Evolutionary conservation across 2,113 vertebrate species (phyloP).

Genomic region (Pseudorhombus dupliciocellatus): DNA sequence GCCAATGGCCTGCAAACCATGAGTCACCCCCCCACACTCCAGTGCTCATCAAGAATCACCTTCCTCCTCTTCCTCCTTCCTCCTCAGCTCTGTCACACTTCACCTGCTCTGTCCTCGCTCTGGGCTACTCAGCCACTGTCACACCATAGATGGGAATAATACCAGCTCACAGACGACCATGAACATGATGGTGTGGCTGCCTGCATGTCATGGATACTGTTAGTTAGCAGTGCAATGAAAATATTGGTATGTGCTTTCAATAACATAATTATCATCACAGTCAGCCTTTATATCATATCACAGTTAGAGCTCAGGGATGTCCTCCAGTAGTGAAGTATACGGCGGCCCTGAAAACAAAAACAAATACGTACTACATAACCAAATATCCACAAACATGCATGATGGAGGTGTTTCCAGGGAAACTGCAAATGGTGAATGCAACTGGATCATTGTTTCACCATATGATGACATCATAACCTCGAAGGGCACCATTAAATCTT

Average conservation of each 20-base stretch:
- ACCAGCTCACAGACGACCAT: neutral
- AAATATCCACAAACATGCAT: too few relatives aligned
- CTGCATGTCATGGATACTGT: neutral
- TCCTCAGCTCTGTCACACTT: constrained; percentile 5
- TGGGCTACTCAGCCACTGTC: neutral
- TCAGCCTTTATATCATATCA: neutral
- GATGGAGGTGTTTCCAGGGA: too few relatives aligned
- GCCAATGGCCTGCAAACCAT: constrained; percentile 15
- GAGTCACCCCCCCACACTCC: neutral
- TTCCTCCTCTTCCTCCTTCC: constrained; percentile 13
- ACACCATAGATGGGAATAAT: neutral
- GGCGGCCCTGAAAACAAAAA: too few relatives aligned
- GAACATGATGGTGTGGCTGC: neutral
- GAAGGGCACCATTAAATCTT: too few relatives aligned
- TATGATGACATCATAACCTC: too few relatives aligned
- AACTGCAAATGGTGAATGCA: too few relatives aligned
- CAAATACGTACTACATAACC: too few relatives aligned
- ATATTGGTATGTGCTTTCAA: too few relatives aligned
- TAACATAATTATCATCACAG: neutral
- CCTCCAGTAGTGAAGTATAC: too few relatives aligned
- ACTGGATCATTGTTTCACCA: too few relatives aligned
- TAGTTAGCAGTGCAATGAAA: neutral
- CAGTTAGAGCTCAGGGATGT: too few relatives aligned
- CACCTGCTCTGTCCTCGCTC: constrained; percentile 13
- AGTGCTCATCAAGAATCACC: constrained; percentile 18